Percentiles rank a stretch among this genome's conserved stretches.
Evolutionary conservation across 2,113 vertebrate genomes (phyloP).

Genomic region (Bostrychus sinensis): DNA sequence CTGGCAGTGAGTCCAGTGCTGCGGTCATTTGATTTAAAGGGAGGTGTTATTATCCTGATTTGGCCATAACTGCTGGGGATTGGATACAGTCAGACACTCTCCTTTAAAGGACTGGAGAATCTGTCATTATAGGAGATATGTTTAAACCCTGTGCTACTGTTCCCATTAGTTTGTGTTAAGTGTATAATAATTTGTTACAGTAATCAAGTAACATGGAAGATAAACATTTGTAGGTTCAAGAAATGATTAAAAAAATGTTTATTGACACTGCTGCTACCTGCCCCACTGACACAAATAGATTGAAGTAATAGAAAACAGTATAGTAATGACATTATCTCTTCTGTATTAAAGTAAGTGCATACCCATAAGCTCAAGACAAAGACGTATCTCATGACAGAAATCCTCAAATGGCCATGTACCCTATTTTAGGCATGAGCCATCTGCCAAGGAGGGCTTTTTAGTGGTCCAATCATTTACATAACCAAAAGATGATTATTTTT

Average conservation of each 20-base stretch:
- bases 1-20: conserved; percentile 83
- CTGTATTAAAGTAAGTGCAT: conserved; percentile 16
- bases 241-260: no score
- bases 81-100: conserved; percentile 72
- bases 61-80: conserved; percentile 78
- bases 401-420: conserved; percentile 71
- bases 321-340: background rate
- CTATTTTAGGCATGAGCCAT: conserved; percentile 72
- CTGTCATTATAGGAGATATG: conserved; percentile 23
- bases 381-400: conserved; percentile 67
- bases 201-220: background rate
- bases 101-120: conserved; percentile 62
- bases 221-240: background rate
- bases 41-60: conserved; percentile 86
- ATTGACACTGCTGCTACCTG: no score
- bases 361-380: conserved; percentile 69
- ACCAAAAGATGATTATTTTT: conserved; percentile 78
- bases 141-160: conserved; percentile 15
- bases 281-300: background rate
- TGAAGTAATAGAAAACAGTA: background rate
- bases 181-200: background rate
- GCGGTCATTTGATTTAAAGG: conserved; percentile 84
- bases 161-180: background rate
- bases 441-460: conserved; percentile 74
- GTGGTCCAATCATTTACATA: conserved; percentile 76